phyloP scores from a whole-genome alignment of 2,113 vertebrate species.

The Muntiacus muntjak region DNA sequence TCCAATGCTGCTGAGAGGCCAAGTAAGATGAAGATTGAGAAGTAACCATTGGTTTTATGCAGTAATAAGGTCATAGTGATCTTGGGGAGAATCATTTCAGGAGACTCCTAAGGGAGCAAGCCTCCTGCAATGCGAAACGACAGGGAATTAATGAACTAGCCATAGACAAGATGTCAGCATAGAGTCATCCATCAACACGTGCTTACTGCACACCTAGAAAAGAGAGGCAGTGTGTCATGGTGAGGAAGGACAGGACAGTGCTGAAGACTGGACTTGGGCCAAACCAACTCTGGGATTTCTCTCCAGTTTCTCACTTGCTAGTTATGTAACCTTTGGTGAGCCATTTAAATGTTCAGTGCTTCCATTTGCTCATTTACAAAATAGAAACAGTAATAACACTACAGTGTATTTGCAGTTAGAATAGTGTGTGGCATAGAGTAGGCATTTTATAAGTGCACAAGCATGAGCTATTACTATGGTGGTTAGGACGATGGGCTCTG shows the following conservation, averaged over 20 bases:
- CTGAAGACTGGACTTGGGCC: neutral
- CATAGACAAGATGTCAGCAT: neutral
- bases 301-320: neutral
- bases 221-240: neutral
- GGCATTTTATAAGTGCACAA: neutral
- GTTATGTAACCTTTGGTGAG: neutral
- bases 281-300: neutral
- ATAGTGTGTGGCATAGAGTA: neutral
- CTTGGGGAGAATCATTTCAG: neutral
- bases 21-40: neutral
- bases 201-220: neutral
- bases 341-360: neutral
- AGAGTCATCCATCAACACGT: neutral
- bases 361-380: conserved; percentile 35
- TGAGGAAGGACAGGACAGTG: neutral
- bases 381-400: neutral
- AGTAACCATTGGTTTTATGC: neutral
- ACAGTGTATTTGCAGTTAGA: neutral
- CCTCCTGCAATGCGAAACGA: neutral
- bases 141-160: neutral
- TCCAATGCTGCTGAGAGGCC: neutral
- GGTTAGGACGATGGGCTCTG: neutral
- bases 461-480: neutral
- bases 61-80: neutral
- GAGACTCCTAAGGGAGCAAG: neutral